phyloP scores from a whole-genome alignment of 2,113 vertebrate species.

The Microcebus ravelobensis region DNA sequence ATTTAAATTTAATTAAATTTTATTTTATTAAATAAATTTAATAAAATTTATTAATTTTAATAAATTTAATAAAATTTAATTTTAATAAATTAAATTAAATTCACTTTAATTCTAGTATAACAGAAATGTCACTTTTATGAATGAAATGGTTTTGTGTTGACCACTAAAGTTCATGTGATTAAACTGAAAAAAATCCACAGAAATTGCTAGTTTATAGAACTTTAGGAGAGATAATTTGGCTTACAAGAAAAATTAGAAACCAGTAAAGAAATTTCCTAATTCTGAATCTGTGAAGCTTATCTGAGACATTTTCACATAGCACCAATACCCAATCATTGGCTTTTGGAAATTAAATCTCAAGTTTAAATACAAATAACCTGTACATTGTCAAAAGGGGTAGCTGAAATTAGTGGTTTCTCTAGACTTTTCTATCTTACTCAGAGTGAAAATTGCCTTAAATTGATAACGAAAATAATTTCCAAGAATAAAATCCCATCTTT shows the following conservation, averaged over 20 bases:
- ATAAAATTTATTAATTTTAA: too few relatives aligned
- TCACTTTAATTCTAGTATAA: neutral
- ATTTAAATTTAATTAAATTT: too few relatives aligned
- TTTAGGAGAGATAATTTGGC: neutral
- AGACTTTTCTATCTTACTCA: neutral
- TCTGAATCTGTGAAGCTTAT: neutral
- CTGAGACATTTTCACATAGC: neutral
- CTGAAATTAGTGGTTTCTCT: neutral
- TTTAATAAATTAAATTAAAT: neutral
- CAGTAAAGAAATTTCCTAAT: neutral
- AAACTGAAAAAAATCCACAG: neutral
- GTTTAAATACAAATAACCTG: neutral
- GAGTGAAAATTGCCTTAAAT: constrained; percentile 30
- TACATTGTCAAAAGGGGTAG: neutral
- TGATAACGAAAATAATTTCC: constrained; percentile 21
- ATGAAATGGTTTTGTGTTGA: neutral
- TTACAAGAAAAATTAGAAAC: constrained; percentile 1
- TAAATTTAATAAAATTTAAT: too few relatives aligned
- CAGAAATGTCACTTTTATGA: constrained; percentile 37
- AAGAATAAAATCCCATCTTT: neutral
- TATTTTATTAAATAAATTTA: too few relatives aligned
- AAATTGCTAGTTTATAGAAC: constrained; percentile 28
- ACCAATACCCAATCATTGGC: neutral
- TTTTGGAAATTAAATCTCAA: neutral
- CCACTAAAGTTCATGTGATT: neutral